A percentile compares a stretch with the other conserved stretches of the same genome.
phyloP scores from a whole-genome alignment of 2,888 invertebrate genomes.

The Xestia rhomboidea region DNA sequence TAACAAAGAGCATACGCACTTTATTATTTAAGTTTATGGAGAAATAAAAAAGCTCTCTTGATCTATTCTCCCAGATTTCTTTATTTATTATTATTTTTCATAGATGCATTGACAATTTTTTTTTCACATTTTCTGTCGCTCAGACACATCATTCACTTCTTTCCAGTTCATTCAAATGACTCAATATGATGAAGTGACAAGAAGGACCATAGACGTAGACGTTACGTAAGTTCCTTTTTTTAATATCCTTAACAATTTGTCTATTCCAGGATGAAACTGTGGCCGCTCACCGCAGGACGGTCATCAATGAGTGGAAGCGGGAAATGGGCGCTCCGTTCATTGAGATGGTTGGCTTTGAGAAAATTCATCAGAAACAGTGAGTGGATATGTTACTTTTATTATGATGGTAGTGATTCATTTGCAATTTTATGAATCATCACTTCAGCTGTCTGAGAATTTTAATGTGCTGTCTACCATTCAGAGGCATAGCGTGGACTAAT shows the following conservation, averaged over 20 bases:
- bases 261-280: conserved; percentile 88
- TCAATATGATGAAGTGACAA: conserved; percentile 53
- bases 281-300: conserved; percentile 91
- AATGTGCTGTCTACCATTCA: no score
- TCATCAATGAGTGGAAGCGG: conserved; percentile 92
- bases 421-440: conserved; percentile 8
- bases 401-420: conserved; percentile 1
- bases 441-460: neutral
- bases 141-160: conserved; percentile 28
- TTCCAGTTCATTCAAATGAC: conserved; percentile 53
- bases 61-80: no score
- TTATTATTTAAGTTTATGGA: neutral
- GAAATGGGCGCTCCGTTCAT: conserved; percentile 95
- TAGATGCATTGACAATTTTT: neutral
- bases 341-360: conserved; percentile 97
- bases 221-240: conserved; percentile 39
- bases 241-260: conserved; percentile 10
- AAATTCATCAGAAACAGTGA: conserved; percentile 92
- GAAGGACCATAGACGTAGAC: conserved; percentile 49
- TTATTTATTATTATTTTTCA: no score
- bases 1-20: conserved; percentile 1
- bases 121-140: neutral
- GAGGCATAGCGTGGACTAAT: no score
- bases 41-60: no score
- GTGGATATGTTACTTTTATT: conserved; percentile 48